phyloP scores from a whole-genome alignment of 23 tunicate species.

The Styela plicata region DNA sequence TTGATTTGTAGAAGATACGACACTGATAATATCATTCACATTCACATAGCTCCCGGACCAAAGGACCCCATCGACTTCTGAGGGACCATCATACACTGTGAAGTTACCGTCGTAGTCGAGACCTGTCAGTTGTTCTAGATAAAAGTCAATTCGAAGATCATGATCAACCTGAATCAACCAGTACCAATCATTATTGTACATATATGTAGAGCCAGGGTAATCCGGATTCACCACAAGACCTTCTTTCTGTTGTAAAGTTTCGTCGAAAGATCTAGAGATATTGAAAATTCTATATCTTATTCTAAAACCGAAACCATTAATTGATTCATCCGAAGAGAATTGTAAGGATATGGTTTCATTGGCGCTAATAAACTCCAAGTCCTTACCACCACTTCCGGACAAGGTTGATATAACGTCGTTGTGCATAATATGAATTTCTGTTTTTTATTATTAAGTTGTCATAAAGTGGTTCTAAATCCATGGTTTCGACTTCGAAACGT shows the following conservation, averaged over 20 bases:
- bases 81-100: slow-evolving; percentile 26
- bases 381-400: not conserved
- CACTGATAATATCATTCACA: not conserved
- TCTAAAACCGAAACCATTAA: slow-evolving; percentile 3
- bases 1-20: not conserved
- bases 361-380: not conserved
- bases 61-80: not conserved
- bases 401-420: not conserved
- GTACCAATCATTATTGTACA: not conserved
- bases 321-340: slow-evolving; percentile 6
- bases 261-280: not conserved
- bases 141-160: not conserved
- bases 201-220: slow-evolving; percentile 9
- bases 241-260: not conserved
- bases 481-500: not conserved
- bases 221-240: slow-evolving; percentile 10
- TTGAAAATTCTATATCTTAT: not conserved
- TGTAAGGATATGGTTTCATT: not conserved
- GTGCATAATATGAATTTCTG: not conserved
- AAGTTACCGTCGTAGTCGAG: not conserved
- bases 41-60: not conserved
- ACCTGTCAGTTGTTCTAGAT: not conserved
- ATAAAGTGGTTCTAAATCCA: slow-evolving; percentile 18
- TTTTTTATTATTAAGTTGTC: not conserved
- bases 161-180: slow-evolving; percentile 18